Evolutionary conservation across 92 coral and sea anemone species (phyloP), one percentile per base, ranked within the genome.

Genomic region (Anthopleura xanthogrammica): DNA sequence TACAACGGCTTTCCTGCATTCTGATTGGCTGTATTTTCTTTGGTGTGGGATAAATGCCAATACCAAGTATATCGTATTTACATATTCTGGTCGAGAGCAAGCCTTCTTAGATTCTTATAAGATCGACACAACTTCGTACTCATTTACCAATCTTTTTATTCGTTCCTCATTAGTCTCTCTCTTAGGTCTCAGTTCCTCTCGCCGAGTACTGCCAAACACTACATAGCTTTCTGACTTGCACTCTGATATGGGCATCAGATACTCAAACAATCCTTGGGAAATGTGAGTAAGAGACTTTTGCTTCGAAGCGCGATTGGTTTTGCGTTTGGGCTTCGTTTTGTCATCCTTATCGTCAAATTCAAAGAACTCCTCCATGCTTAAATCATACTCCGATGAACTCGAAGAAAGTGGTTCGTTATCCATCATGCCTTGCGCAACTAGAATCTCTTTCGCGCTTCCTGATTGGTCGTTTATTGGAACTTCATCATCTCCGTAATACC

Each of bases 401-500:
- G 81, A 76, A 4, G 80, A 76, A 50, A 16, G 64, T 5, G 24
- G 7, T n/a, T 68, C 64, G 16, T 20, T 7, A 17, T 54, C 77
- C 77, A 50, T 5, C 66, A 70, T 43, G 68, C 77, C 12, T 81
- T 71, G 62, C 77, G 36, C 36, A 22, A 19, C 24, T 14, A 74
- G 23, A 16, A 29, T 11, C 40, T 72, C 66, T 22, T 48, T 42
- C 10, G 24, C 36, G 29, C 87, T 58, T 64, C 29, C 19, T n/a
- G 81, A 76, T 84, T 43, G 71, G 54, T 84, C 81, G 40, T 60
- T 23, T 41, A 60, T 74, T 43, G 74, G 87, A 43, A 76, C 64
- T 50, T 84, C 87, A 48, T 77, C 82, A 60, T 84, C 87, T n/a
- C 87, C 87, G 48, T 76, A 42, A 48, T 84, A 84, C 76, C 82